Evolutionary conservation across 2,888 invertebrate genomes (phyloP).

Genomic region (Hecatera dysodea): DNA sequence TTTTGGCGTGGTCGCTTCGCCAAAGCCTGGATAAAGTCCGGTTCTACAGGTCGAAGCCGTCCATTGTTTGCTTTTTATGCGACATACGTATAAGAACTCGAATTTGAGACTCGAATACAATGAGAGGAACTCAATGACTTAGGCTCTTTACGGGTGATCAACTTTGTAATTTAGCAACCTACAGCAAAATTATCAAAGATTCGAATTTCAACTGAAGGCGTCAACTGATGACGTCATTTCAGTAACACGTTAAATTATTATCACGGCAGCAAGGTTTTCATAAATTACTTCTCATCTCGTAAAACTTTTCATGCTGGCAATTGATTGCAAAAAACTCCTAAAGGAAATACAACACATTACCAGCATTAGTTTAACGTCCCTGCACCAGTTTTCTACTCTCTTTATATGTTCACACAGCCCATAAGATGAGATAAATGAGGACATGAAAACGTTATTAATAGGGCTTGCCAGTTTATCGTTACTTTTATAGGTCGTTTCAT

Average conservation of each 20-base stretch:
- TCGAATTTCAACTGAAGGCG: neutral
- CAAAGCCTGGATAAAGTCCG: slow-evolving; percentile 58
- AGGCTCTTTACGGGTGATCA: slow-evolving; percentile 20
- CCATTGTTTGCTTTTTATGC: slow-evolving; percentile 67
- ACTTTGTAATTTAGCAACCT: slow-evolving; percentile 11
- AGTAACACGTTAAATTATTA: neutral
- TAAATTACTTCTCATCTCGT: neutral
- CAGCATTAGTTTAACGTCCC: slow-evolving; percentile 40
- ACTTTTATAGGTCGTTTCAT: slow-evolving; percentile 31
- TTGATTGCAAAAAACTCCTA: neutral
- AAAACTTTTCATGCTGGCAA: neutral
- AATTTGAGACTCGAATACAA: slow-evolving; percentile 47
- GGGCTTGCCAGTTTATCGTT: neutral
- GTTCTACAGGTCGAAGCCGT: slow-evolving; percentile 56
- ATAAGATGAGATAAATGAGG: slow-evolving; percentile 39
- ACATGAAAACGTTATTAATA: slow-evolving; percentile 40
- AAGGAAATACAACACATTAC: slow-evolving; percentile 23
- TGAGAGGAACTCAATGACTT: slow-evolving; percentile 47
- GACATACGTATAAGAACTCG: slow-evolving; percentile 31
- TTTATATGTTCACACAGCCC: slow-evolving; percentile 38
- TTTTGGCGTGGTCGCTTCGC: slow-evolving; percentile 34
- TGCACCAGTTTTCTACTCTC: slow-evolving; percentile 48
- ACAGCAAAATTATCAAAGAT: neutral
- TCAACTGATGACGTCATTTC: neutral
- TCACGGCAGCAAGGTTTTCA: neutral